Evolutionary conservation across 2,888 invertebrate genomes (phyloP).

Genomic region (Anoplius nigerrimus): DNA sequence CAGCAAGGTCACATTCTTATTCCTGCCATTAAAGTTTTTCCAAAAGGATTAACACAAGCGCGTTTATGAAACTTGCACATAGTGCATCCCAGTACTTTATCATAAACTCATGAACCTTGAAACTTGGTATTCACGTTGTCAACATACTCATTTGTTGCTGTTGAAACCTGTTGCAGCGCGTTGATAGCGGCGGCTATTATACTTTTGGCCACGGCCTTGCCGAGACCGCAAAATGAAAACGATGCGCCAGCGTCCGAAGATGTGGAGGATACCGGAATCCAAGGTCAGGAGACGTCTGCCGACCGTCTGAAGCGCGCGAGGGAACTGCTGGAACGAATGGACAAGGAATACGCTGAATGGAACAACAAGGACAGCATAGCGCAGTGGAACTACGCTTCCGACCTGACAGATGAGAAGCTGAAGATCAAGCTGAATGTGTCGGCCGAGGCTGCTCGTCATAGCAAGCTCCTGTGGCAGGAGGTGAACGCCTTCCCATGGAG

Average conservation of each 20-base stretch:
- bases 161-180: conserved; percentile 18
- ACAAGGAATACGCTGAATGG: conserved; percentile 79
- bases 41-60: too few species aligned
- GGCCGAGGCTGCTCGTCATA: conserved; percentile 76
- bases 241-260: not conserved
- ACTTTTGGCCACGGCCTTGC: conserved; percentile 17
- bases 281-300: too few species aligned
- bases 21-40: too few species aligned
- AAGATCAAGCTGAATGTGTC: conserved; percentile 76
- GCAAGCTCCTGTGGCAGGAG: conserved; percentile 81
- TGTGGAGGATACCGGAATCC: conserved; percentile 2
- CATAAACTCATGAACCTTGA: too few species aligned
- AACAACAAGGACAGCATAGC: conserved; percentile 80
- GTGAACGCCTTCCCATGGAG: conserved; percentile 85
- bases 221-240: conserved; percentile 15
- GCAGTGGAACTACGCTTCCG: conserved; percentile 86
- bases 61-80: too few species aligned
- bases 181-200: conserved; percentile 30
- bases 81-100: too few species aligned
- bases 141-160: too few species aligned
- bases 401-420: conserved; percentile 85
- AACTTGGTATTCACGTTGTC: too few species aligned
- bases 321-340: conserved; percentile 80
- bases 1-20: too few species aligned
- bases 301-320: conserved; percentile 76